Conservation (phyloP, 1,140 invertebrate species). For the Leptinotarsa texana region DNA sequence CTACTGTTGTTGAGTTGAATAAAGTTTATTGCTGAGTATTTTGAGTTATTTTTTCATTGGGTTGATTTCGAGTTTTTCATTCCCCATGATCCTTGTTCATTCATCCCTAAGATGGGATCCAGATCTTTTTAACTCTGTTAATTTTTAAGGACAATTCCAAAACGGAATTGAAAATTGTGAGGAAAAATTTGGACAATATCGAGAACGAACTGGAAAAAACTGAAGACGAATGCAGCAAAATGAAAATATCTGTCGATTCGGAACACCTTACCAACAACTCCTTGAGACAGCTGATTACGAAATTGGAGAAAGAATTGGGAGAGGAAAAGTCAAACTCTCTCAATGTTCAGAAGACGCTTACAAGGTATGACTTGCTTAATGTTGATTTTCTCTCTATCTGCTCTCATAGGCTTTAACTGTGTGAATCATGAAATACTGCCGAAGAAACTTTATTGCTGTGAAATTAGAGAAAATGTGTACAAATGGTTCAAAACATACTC, state of each 20-base stretch:
- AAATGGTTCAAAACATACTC: no score
- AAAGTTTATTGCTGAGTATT: slow-evolving; percentile 21
- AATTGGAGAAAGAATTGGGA: slow-evolving; percentile 51
- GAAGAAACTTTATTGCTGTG: no score
- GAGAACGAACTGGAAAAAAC: slow-evolving; percentile 51
- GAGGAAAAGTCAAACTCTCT: slow-evolving; percentile 52
- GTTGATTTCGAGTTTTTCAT: neutral
- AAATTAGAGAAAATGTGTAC: no score
- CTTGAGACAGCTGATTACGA: slow-evolving; percentile 46
- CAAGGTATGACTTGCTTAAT: slow-evolving; percentile 46
- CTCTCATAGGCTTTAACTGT: no score
- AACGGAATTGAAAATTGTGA: slow-evolving; percentile 51
- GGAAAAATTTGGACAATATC: slow-evolving; percentile 52
- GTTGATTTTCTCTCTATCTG: neutral
- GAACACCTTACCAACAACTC: slow-evolving; percentile 49
- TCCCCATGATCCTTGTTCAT: neutral
- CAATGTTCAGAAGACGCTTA: slow-evolving; percentile 53
- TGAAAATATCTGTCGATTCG: slow-evolving; percentile 48
- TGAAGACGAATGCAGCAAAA: slow-evolving; percentile 50
- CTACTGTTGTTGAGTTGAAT: slow-evolving; percentile 22
- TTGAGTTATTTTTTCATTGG: slow-evolving; percentile 25
- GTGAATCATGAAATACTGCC: no score
- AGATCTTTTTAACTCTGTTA: neutral
- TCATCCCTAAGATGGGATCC: neutral
- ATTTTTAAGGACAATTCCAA: slow-evolving; percentile 45